Evolutionary conservation across 2,113 vertebrate species (phyloP), one percentile per base, ranked within the genome.

Genomic region (Emydura subglobosa): DNA sequence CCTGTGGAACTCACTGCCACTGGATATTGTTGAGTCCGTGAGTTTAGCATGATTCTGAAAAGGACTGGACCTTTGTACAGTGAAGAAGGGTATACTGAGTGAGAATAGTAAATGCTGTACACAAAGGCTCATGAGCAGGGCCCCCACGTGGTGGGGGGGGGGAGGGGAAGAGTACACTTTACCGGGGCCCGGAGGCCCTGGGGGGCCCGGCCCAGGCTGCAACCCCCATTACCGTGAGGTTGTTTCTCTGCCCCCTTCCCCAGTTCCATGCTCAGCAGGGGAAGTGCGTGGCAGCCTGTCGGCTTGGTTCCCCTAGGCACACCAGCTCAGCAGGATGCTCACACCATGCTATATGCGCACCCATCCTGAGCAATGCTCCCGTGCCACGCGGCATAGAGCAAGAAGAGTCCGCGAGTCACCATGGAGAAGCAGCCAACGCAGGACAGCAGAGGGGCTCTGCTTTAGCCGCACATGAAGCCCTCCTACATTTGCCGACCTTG

Each of bases 371-470:
- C 34, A 59, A n/a, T 7, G 7, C 65, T 68, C 68, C 21, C 5
- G 21, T 22, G 39, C 16, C 65, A 72, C 7, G 31, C 39, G 17
- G 68, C 21, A 24, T 25, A 22, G 39, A 44, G 39, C 5, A 76
- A 42, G 72, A 39, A 76, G 39, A 44, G 10, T 25, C 59, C 24
- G 42, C 24, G 24, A 9, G 1, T 4, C 44, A 9, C 86, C 79
- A 17, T 61, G 9, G 72, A 84, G 31, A 79, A 11, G 27, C 76
- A 9, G 44, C 29, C 49, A 8, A 34, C 2, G 1, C 1, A 0
- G 49, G 31, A 13, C 1, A 16, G 82, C 10, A 19, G 21, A 54
- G 31, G 39, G 5, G n/a, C 24, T 0, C 0, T 10, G 17, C 34
- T 68, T 68, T 68, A n/a, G 61, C 17, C 34, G 17, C 8, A 7